Evolutionary conservation across 2,888 invertebrate species (phyloP).

Genomic region (Synergus gifuensis): DNA sequence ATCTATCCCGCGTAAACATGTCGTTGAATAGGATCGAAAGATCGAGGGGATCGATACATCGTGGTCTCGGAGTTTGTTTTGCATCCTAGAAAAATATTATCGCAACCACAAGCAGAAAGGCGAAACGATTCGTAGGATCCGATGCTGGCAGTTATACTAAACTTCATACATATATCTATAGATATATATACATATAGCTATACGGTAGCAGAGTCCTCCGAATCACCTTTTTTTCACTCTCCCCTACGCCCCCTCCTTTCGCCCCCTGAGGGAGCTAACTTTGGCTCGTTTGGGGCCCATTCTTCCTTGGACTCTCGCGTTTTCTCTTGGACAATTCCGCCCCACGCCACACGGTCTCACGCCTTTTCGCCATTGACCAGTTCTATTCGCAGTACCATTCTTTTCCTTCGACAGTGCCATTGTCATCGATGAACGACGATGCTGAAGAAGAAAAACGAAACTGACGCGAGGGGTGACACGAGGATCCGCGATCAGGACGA

Average conservation of each 20-base stretch:
- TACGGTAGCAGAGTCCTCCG: not conserved
- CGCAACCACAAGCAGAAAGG: conserved; percentile 30
- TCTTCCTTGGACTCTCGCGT: conserved; percentile 67
- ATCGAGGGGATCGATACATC: not conserved
- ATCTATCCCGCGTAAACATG: conserved; percentile 19
- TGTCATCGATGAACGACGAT: conserved; percentile 52
- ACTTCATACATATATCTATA: not conserved
- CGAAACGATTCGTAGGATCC: conserved; percentile 7
- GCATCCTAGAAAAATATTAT: conserved; percentile 52
- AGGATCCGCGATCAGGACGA: conserved; percentile 15
- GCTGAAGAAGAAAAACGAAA: conserved; percentile 42
- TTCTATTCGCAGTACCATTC: conserved; percentile 66
- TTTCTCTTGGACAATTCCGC: conserved; percentile 67
- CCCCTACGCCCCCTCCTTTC: not conserved
- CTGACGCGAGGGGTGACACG: conserved; percentile 33
- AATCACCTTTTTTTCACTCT: conserved; percentile 1
- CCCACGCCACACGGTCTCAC: conserved; percentile 66
- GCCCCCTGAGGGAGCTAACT: conserved; percentile 56
- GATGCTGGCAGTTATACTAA: conserved; percentile 8
- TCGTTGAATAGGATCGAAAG: conserved; percentile 15
- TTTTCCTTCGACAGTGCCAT: conserved; percentile 70
- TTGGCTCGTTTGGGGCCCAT: conserved; percentile 69
- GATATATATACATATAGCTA: not conserved
- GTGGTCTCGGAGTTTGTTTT: conserved; percentile 36
- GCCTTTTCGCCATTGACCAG: conserved; percentile 72